Conservation (phyloP, 2,888 invertebrate species). For the Bruchidius siliquastri region DNA sequence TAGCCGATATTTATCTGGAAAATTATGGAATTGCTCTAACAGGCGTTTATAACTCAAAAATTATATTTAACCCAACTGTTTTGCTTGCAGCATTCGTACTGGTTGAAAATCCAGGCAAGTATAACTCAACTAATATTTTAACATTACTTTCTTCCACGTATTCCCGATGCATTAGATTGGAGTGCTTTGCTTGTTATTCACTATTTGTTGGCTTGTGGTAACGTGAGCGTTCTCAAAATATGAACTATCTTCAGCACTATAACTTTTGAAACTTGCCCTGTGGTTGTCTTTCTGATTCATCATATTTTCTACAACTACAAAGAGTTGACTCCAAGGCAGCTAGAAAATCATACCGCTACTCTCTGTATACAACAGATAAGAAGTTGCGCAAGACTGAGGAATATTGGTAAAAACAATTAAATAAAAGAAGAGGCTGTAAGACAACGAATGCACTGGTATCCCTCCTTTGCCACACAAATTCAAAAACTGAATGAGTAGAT, state of each 20-base stretch:
- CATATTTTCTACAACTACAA: too few relatives aligned
- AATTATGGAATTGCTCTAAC: not conserved
- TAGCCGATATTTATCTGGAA: not conserved
- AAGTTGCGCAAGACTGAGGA: too few relatives aligned
- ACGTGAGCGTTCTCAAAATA: not conserved
- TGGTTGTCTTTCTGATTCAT: too few relatives aligned
- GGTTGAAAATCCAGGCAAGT: conserved; percentile 28
- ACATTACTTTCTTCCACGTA: conserved; percentile 26
- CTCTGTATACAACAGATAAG: too few relatives aligned
- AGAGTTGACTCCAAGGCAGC: too few relatives aligned
- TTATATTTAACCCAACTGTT: conserved; percentile 11
- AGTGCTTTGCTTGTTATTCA: not conserved
- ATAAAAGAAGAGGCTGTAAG: too few relatives aligned
- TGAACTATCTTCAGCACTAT: not conserved
- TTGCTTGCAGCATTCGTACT: conserved; percentile 27
- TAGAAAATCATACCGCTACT: too few relatives aligned
- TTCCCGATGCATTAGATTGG: not conserved
- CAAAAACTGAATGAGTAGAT: too few relatives aligned
- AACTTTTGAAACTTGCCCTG: too few relatives aligned
- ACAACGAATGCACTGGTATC: too few relatives aligned
- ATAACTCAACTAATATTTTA: conserved; percentile 14
- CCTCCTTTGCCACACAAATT: too few relatives aligned
- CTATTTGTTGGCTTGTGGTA: not conserved
- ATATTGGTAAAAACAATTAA: too few relatives aligned
- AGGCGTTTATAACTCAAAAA: not conserved